These are phyloP conservation scores for Luffia ferchaultella DNA, from an alignment of 2,888 invertebrate genomes.

Conservation along the genomic window DNA sequence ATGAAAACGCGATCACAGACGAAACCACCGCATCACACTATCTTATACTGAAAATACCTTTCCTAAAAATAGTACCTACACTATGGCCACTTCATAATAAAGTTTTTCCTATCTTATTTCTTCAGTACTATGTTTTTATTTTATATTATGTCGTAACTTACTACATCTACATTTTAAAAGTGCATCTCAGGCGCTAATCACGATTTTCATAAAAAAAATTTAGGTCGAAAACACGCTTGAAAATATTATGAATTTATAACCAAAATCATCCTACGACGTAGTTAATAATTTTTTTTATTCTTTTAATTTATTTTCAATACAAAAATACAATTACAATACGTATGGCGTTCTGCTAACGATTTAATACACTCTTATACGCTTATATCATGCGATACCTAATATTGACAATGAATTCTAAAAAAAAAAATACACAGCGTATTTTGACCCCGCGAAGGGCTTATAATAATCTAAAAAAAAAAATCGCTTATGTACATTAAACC, in stretches of 20 bases:
- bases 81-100: not conserved
- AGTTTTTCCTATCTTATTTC: not conserved
- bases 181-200: not conserved
- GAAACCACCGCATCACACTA: not conserved
- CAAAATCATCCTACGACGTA: not conserved
- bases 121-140: not conserved
- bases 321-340: not conserved
- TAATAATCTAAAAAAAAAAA: too few species aligned
- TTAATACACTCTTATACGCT: not conserved
- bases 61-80: not conserved
- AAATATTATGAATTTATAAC: not conserved
- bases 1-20: slow-evolving; percentile 4
- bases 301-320: not conserved
- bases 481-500: not conserved
- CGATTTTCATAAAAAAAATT: not conserved
- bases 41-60: not conserved
- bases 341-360: not conserved
- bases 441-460: too few species aligned
- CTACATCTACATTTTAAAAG: not conserved
- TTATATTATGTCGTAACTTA: not conserved
- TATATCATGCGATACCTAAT: not conserved
- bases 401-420: too few species aligned
- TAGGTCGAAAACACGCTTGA: not conserved
- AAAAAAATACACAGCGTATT: too few species aligned
- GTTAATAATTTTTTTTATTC: not conserved